These are phyloP conservation scores for Apis dorsata DNA, from an alignment of 1,140 invertebrate genomes.

Conservation along the genomic window DNA sequence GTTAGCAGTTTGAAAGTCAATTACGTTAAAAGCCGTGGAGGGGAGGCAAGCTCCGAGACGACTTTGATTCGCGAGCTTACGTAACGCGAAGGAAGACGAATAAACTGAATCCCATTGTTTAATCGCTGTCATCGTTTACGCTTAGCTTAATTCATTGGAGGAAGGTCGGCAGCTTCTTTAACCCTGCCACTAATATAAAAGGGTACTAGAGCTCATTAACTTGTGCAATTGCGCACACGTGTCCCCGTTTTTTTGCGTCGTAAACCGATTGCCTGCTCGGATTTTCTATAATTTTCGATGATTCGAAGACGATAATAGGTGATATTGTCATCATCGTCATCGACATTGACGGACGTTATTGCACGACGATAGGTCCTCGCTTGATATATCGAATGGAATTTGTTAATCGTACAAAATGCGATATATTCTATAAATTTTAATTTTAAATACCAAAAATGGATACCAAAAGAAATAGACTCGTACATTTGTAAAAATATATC, in stretches of 20 bases:
- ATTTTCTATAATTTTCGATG: constrained; percentile 13
- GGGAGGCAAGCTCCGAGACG: not conserved
- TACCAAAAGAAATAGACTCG: too few species aligned
- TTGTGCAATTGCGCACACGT: constrained; percentile 36
- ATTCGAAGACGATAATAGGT: not conserved
- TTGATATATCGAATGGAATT: not conserved
- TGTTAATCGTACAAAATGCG: constrained; percentile 9
- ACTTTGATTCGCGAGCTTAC: not conserved
- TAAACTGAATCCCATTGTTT: constrained; percentile 44
- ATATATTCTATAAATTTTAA: too few species aligned
- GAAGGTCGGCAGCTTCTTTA: constrained; percentile 41
- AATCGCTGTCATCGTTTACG: constrained; percentile 41
- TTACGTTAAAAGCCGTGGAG: constrained; percentile 14
- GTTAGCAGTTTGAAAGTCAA: constrained; percentile 21
- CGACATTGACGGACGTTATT: not conserved
- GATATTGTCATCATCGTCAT: not conserved
- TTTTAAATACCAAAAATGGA: too few species aligned
- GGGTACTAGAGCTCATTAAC: constrained; percentile 43
- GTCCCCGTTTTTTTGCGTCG: constrained; percentile 22
- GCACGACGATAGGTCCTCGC: not conserved
- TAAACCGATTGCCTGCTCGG: constrained; percentile 41
- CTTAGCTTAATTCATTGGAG: constrained; percentile 31
- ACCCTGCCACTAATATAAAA: constrained; percentile 15
- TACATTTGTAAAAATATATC: too few species aligned
- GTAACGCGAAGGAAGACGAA: constrained; percentile 7